Base-by-base conservation (phyloP, 2,888 invertebrate genomes). In the Podotricha telesiphe region DNA sequence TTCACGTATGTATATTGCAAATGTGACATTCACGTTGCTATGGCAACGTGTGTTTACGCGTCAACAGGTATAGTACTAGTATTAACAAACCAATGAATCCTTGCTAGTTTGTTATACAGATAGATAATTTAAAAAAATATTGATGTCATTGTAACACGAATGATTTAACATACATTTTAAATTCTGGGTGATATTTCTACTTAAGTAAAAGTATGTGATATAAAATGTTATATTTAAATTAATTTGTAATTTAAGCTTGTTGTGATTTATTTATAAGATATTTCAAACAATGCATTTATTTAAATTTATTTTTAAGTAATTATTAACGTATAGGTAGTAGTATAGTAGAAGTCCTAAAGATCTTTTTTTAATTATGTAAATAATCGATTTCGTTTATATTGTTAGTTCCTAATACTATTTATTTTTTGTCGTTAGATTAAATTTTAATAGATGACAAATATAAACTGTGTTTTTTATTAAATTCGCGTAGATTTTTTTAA, bases 161-260 rank as follows among this genome's bases (percentile, higher is more conserved):
- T n/a, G n/a, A n/a, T n/a, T n/a, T n/a, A n/a, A n/a, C 11, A 28
- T n/a, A 58, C 42, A 7, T 59, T 42, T n/a, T n/a, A 10, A 59
- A 22, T 42, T 59, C 8, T 65, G n/a, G 11, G 37, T 63, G 47
- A 56, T 48, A 40, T 22, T 62, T 56, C 70, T 72, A 72, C 68
- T 72, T 72, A 72, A 72, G 63, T 63, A 62, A 62, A 34, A 37
- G 5, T 34, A 70, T 72, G 72, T 72, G 72, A 72, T 72, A 72
- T 55, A 37, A 17, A 34, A 55, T 58, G 40, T 42, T 63, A 62
- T 48, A 15, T 56, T 34, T 59, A 69, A 61, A 47, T 34, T 65
- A 62, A 50, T 68, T 70, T 48, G 58, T 67, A 59, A 28, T 34
- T 61, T 50, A 51, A 45, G n/a, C 13, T 48, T 61, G 51, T 70